Conservation (phyloP, 2,888 invertebrate genomes). For the Troilus luridus region DNA sequence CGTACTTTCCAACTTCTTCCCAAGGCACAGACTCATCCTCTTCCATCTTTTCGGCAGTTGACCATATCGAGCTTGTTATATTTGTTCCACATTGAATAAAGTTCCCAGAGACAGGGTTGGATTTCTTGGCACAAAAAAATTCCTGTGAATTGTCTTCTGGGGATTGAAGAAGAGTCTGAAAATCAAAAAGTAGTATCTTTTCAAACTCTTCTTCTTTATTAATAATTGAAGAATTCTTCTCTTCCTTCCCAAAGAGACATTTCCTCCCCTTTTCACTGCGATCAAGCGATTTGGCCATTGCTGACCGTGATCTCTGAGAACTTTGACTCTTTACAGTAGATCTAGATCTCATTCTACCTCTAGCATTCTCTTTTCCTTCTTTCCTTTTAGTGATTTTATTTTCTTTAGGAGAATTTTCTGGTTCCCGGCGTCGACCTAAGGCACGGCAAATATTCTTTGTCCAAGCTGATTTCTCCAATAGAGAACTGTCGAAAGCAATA, state of each 20-base stretch:
- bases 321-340: constrained; percentile 63
- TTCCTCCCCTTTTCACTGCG: constrained; percentile 62
- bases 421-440: constrained; percentile 61
- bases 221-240: constrained; percentile 63
- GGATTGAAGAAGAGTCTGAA: constrained; percentile 74
- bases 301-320: constrained; percentile 59
- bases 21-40: constrained; percentile 63
- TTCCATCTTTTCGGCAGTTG: constrained; percentile 65
- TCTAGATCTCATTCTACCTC: constrained; percentile 64
- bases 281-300: constrained; percentile 65
- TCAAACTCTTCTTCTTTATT: constrained; percentile 67
- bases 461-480: constrained; percentile 59
- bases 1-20: constrained; percentile 57
- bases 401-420: constrained; percentile 61
- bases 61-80: constrained; percentile 74
- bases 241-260: constrained; percentile 61
- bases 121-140: constrained; percentile 62
- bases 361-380: constrained; percentile 63
- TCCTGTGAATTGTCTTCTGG: constrained; percentile 70
- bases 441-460: constrained; percentile 58
- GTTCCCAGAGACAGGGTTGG: constrained; percentile 55
- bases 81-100: constrained; percentile 72
- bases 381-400: constrained; percentile 60
- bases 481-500: constrained; percentile 50
- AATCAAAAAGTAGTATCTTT: constrained; percentile 76